Evolutionary conservation across 2,888 invertebrate species (phyloP).

Genomic region (Macaria notata): DNA sequence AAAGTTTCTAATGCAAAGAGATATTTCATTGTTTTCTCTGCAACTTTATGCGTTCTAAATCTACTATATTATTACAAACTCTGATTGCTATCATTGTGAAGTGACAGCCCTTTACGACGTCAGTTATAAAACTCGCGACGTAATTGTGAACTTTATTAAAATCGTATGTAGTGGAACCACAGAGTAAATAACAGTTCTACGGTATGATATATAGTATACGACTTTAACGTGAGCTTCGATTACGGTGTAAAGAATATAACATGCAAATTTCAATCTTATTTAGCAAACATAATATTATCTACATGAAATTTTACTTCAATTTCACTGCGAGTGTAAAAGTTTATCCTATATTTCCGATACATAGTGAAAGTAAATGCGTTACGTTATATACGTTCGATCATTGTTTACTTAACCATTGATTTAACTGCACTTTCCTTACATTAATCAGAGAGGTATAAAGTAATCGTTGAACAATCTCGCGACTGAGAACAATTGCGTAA

Average conservation of each 20-base stretch:
- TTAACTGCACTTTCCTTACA: constrained; percentile 4
- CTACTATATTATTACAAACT: constrained; percentile 6
- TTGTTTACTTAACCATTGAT: neutral
- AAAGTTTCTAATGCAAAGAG: constrained; percentile 25
- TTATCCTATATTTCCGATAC: neutral
- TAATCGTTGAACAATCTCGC: neutral
- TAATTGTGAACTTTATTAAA: constrained; percentile 5
- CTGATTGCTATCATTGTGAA: constrained; percentile 16
- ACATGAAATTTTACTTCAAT: too few species aligned
- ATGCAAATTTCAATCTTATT: too few species aligned
- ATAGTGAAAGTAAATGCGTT: constrained; percentile 9
- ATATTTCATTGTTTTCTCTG: constrained; percentile 7
- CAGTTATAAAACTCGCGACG: constrained; percentile 6
- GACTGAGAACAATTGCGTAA: constrained; percentile 2
- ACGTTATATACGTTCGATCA: constrained; percentile 11
- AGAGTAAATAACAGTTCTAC: too few species aligned
- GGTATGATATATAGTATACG: too few species aligned
- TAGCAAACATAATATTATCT: too few species aligned
- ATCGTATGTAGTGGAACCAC: too few species aligned
- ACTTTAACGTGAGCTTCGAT: too few species aligned
- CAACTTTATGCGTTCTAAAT: constrained; percentile 11
- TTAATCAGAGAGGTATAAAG: constrained; percentile 7
- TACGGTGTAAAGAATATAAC: too few species aligned
- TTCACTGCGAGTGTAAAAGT: neutral
- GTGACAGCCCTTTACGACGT: constrained; percentile 3